These are phyloP conservation scores for Meteorus sp. DNA, from an alignment of 1,140 invertebrate species.

Conservation along the genomic window DNA sequence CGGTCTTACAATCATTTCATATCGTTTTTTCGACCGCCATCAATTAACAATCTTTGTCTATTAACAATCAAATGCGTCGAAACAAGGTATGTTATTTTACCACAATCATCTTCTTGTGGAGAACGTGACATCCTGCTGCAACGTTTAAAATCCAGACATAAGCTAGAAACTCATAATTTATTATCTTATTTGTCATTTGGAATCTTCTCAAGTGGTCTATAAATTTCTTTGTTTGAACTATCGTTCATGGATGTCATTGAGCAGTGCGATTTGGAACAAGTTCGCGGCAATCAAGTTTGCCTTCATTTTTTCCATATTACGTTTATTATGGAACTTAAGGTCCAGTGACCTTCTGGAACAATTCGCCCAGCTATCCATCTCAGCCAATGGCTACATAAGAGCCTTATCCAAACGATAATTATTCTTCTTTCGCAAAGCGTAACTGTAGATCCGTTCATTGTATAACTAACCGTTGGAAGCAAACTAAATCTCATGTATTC, in stretches of 20 bases:
- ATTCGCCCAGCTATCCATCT: constrained; percentile 20
- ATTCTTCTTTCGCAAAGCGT: constrained; percentile 28
- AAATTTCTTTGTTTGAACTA: no score
- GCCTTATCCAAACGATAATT: constrained; percentile 30
- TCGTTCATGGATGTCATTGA: no score
- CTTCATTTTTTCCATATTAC: background rate
- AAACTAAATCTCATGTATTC: no score
- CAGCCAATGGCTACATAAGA: constrained; percentile 24
- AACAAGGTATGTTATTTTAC: constrained; percentile 27
- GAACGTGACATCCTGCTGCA: constrained; percentile 27
- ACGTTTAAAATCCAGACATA: background rate
- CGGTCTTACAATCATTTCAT: no score
- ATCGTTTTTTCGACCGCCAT: no score
- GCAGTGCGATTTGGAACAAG: no score
- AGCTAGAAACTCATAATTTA: no score
- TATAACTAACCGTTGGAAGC: no score
- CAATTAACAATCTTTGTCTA: no score
- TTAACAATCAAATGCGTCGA: constrained; percentile 9
- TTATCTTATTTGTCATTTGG: no score
- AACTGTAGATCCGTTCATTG: constrained; percentile 33
- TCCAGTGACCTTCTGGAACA: constrained; percentile 5
- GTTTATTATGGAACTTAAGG: background rate
- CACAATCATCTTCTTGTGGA: constrained; percentile 17
- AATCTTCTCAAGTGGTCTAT: no score
- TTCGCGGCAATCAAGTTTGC: no score